Conservation (phyloP, 2,113 vertebrate genomes). For the Bubo bubo region DNA sequence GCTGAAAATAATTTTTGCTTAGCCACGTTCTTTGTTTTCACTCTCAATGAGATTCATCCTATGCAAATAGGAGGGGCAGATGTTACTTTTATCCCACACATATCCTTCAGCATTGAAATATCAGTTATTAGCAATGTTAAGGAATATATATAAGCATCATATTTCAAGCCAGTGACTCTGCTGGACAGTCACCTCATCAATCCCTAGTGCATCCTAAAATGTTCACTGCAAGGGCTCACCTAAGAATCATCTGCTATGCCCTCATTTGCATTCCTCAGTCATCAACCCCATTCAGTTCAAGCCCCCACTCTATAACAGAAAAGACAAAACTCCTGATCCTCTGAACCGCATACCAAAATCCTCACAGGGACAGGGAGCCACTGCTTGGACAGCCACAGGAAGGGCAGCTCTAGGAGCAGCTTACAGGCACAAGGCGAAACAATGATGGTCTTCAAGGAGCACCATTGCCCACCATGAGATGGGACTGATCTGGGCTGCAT, state of each 20-base stretch:
- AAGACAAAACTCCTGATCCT: background rate
- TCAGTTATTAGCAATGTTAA: background rate
- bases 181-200: background rate
- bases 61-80: background rate
- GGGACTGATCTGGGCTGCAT: background rate
- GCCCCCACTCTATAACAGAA: background rate
- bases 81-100: background rate
- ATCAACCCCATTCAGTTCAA: background rate
- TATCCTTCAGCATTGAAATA: background rate
- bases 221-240: background rate
- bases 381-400: background rate
- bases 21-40: background rate
- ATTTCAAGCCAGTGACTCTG: background rate
- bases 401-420: background rate
- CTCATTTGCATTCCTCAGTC: background rate
- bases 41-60: background rate
- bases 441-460: fast-evolving
- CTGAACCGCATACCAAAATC: background rate
- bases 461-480: fast-evolving
- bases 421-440: background rate
- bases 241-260: background rate
- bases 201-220: background rate
- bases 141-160: background rate
- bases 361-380: background rate
- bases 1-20: background rate